Base-by-base conservation (phyloP, 2,113 vertebrate species). In the Dasyurus viverrinus region DNA sequence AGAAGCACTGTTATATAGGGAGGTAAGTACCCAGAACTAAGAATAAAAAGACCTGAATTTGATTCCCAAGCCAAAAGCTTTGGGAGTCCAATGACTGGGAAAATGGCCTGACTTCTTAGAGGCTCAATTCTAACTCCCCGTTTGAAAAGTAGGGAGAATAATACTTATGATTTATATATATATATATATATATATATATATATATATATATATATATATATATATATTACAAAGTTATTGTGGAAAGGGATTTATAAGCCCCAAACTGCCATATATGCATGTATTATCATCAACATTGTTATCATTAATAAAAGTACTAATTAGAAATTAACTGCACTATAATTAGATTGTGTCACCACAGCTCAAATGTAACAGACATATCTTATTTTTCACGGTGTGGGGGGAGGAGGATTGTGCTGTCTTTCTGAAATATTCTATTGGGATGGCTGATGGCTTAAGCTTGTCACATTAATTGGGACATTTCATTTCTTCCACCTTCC, bases 391-490 rank as follows among this genome's bases (percentile, higher is more conserved):
- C 50, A 9, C 8, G 48, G 24, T 54, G 53, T 16, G 19, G 12
- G 16, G 55, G 12, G 53, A 26, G 1, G 7, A 16, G 54, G 23
- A 26, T 16, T 30, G 57, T 90, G 55, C 47, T 89, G 42, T 25
- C 0, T 14, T 12, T 52, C 42, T 92, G 14, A 11, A 19, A 30
- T 92, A 53, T 2, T 89, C 9, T 30, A 46, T 96, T 96, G 96
- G 93, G 90, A 89, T 95, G n/a, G 84, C 26, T 97, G 96, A 23
- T 16, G 93, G 2, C 0, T 0, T 1, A 0, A 50, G 27, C 92
- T 97, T 95, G 94, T 91, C 90, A 94, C 95, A 53, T 42, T 93
- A 96, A 96, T 68, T 93, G 90, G 76, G 92, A n/a, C 68, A 76
- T n/a, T 76, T n/a, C 36, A 76, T 11, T 76, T 76, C 68, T 76